phyloP scores from a whole-genome alignment of 2,797 vertebrate species.

The Gymnodraco acuticeps region DNA sequence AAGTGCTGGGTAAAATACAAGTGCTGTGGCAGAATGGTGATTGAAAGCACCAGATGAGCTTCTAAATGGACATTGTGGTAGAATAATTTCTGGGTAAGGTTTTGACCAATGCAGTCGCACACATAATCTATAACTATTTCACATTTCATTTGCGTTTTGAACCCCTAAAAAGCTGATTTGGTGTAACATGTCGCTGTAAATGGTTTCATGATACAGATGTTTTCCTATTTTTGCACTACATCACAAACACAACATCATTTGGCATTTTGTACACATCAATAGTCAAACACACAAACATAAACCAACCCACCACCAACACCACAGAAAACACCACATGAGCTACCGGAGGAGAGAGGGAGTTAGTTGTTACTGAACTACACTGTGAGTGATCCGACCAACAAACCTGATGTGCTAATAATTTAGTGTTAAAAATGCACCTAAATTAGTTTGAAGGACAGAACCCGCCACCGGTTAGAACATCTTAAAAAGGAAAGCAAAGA shows the following conservation, averaged over 20 bases:
- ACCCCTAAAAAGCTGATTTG: neutral
- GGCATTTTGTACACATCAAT: conserved; percentile 28
- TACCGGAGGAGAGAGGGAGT: conserved; percentile 69
- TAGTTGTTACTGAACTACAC: conserved; percentile 83
- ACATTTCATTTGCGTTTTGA: neutral
- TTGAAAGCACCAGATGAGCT: neutral
- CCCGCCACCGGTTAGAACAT: conserved; percentile 79
- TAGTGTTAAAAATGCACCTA: conserved; percentile 81
- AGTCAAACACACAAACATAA: conserved; percentile 27
- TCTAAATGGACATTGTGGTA: neutral
- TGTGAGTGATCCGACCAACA: conserved; percentile 68
- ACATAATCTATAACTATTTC: neutral
- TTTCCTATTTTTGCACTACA: conserved; percentile 35
- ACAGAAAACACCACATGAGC: conserved; percentile 31
- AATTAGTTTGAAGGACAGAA: conserved; percentile 82
- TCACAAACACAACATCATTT: conserved; percentile 37
- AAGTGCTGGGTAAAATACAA: neutral
- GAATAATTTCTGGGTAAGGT: neutral
- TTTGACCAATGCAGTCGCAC: neutral
- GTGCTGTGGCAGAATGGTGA: neutral
- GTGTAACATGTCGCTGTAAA: neutral
- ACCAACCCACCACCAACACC: conserved; percentile 66
- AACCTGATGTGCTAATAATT: conserved; percentile 68
- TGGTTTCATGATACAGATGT: conserved; percentile 79
- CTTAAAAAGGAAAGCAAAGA: conserved; percentile 76